Base-by-base conservation (phyloP, 2,113 vertebrate species). In the Mesocricetus auratus region DNA sequence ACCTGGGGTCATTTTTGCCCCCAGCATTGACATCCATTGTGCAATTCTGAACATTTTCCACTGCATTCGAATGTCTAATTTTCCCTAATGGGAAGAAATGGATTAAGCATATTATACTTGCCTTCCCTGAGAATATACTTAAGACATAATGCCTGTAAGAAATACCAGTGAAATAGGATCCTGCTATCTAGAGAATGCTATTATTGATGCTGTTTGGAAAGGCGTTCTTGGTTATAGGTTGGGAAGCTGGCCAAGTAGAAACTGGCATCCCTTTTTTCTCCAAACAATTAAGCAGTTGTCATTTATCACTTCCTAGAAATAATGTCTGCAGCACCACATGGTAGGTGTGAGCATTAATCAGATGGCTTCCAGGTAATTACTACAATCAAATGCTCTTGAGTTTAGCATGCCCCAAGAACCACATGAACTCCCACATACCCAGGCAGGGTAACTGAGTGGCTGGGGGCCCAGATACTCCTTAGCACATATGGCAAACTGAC, bases 301-400 rank as follows among this genome's bases (percentile, higher is more conserved):
- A 97, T 97, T 96, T 91, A 95, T 97, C 95, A 97, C 68, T 94
- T 93, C 86, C 89, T 95, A 68, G 96, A 97, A 97, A 96, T 94
- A 97, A 95, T 95, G 90, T 95, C 95, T 95, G 91, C 86, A 39
- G 29, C 56, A 19, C 93, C 68, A 31, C 95, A 66, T 11, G 77
- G 81, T 91, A 78, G 90, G 83, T 95, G 86, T 93, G 82, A 93
- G 90, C 69, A 96, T 96, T 92, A 95, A 95, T 97, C 94, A 86
- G 78, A 68, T 31, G 89, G 60, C 50, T 95, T 92, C 85, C 45
- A 83, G 96, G 91, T 95, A 96, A 96, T 97, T 93, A 96, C 58
- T 68, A 64, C 68, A 89, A 90, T 86, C 94, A 93, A 82, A 79
- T 94, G 86, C 58, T 97, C 82, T 81, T 95, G 95, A 96, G 75